Evolutionary conservation across 2,113 vertebrate species (phyloP), one percentile per base, ranked within the genome.

Genomic region (Cisticola juncidis): DNA sequence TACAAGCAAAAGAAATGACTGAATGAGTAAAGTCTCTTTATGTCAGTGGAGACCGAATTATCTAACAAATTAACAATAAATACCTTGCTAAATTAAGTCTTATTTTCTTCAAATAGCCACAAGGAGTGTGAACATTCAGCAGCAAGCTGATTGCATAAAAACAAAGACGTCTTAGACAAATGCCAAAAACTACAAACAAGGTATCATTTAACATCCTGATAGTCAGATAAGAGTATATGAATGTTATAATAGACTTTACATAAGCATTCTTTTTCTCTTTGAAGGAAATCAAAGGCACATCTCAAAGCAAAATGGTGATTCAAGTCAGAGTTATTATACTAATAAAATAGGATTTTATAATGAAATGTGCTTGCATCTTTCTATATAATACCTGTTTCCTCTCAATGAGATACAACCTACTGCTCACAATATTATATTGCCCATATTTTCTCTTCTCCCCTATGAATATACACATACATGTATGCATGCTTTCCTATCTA

Each of bases 11-110:
- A 92, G 25, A 74, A 86, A 90, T 40, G 38, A 44, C 38, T 86
- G 47, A 78, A 50, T 74, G 51, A 65, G 70, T 77, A 38, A 92
- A 86, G 54, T 74, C 56, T 83, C 51, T 84, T 86, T 83, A 88
- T 33, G 18, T 64, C 56, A 92, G 24, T 24, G 13, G 44, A 92
- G 76, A 91, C 22, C 36, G 71, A 92, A 94, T 92, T 81, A 92
- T 81, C 64, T 71, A 71, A 80, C 42, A 88, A 92, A 73, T 93
- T 82, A 80, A 68, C 88, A 81, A 60, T 70, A 94, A 96, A 81
- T 84, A 93, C 60, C 77, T 93, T 78, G 51, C 40, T 86, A 94
- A 95, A 92, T 96, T 93, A 92, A 83, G 77, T 93, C 80, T 93
- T 88, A 50, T 74, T 94, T 95, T 83, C 88, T 84, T 93, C 88